Evolutionary conservation across 2,113 vertebrate genomes (phyloP).

Genomic region (Mionectes macconnelli): DNA sequence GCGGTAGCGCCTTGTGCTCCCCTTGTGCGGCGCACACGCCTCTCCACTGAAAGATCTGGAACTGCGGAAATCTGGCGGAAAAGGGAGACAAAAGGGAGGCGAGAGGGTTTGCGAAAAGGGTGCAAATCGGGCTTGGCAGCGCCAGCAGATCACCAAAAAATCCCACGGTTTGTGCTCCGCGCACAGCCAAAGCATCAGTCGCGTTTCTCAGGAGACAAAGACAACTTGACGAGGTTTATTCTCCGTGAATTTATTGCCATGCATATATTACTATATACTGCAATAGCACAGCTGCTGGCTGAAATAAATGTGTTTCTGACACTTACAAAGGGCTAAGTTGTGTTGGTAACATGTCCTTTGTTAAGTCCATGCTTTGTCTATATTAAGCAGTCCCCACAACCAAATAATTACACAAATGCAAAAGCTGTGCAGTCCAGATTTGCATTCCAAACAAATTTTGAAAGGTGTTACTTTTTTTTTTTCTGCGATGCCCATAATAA

Average conservation of each 20-base stretch:
- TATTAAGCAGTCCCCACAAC: background rate
- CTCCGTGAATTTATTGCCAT: background rate
- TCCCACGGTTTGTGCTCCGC: rapidly evolving
- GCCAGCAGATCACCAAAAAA: rapidly evolving
- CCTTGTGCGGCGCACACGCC: background rate
- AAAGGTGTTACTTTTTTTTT: background rate
- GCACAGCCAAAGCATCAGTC: rapidly evolving
- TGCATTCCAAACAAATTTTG: background rate
- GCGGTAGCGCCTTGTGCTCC: background rate
- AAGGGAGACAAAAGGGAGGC: background rate
- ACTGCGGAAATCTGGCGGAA: rapidly evolving
- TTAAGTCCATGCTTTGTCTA: background rate
- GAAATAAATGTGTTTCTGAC: background rate
- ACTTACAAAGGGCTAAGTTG: background rate
- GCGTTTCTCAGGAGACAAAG: rapidly evolving
- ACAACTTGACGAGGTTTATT: rapidly evolving
- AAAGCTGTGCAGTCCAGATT: background rate
- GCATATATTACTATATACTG: rapidly evolving
- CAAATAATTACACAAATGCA: background rate
- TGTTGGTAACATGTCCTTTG: background rate
- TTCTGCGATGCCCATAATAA: background rate
- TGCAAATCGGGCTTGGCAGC: background rate
- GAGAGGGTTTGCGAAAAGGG: too few relatives aligned
- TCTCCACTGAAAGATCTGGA: background rate
- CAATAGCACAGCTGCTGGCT: background rate